Percentiles rank a stretch among this genome's conserved stretches.
Conservation (phyloP, 2,888 invertebrate genomes). For the Pristionchus fissidentatus region DNA sequence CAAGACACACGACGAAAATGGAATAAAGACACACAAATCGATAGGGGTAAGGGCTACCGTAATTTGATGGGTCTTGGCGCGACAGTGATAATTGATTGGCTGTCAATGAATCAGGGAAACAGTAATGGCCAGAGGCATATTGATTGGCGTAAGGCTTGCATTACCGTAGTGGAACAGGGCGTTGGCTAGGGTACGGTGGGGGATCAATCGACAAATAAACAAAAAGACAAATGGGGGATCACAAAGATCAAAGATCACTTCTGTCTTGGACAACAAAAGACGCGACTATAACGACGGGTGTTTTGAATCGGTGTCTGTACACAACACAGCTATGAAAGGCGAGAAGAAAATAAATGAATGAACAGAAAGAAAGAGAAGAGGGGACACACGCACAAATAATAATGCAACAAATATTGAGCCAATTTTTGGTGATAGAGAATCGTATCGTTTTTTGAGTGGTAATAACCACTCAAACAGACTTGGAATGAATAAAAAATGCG, state of each 20-base stretch:
- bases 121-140: neutral
- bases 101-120: neutral
- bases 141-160: neutral
- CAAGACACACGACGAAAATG: too few relatives aligned
- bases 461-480: neutral
- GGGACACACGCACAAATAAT: conserved; percentile 6
- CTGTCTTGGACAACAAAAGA: conserved; percentile 21
- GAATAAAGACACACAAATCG: neutral
- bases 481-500: neutral
- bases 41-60: neutral
- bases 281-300: neutral
- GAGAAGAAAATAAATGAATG: neutral
- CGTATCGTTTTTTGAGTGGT: too few relatives aligned
- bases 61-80: neutral
- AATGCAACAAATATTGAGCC: conserved; percentile 20
- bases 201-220: neutral
- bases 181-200: neutral
- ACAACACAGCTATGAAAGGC: neutral
- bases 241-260: conserved; percentile 15
- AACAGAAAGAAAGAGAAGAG: too few relatives aligned
- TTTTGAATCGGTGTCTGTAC: neutral
- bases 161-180: neutral
- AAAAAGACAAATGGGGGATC: neutral
- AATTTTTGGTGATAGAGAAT: neutral
- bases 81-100: neutral